Evolutionary conservation across 2,113 vertebrate genomes (phyloP).

Genomic region (Desmodus rotundus): DNA sequence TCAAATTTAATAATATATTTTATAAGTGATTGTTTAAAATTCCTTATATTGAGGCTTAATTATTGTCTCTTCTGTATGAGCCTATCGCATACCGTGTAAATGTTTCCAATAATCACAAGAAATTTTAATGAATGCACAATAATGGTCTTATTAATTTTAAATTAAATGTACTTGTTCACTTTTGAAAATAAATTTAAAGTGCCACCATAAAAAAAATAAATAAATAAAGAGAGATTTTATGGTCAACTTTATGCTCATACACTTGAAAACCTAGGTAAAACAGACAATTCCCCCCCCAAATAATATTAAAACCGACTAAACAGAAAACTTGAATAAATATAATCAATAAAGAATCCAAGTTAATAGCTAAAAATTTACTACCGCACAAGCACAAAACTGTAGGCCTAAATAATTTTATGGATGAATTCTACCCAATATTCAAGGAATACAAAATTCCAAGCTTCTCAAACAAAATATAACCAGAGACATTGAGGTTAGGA

Average conservation of each 20-base stretch:
- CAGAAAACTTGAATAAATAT: not conserved
- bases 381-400: not conserved
- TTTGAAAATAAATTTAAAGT: constrained; percentile 51
- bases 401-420: not conserved
- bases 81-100: constrained; percentile 30
- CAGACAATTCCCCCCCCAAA: not conserved
- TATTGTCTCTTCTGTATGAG: constrained; percentile 23
- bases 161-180: constrained; percentile 61
- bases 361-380: constrained; percentile 17
- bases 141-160: constrained; percentile 65
- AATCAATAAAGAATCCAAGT: constrained; percentile 30
- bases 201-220: not conserved
- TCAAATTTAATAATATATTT: constrained; percentile 62
- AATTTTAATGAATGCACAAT: constrained; percentile 57
- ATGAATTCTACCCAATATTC: constrained; percentile 35
- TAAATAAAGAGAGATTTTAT: constrained; percentile 15
- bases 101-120: constrained; percentile 42
- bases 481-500: no score
- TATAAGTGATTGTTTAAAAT: constrained; percentile 49
- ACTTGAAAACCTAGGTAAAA: not conserved
- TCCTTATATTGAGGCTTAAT: constrained; percentile 53
- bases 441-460: constrained; percentile 22
- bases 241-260: not conserved
- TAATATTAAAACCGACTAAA: constrained; percentile 27
- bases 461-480: no score